phyloP scores from a whole-genome alignment of 2,888 invertebrate species.

The Cybosia mesomella region DNA sequence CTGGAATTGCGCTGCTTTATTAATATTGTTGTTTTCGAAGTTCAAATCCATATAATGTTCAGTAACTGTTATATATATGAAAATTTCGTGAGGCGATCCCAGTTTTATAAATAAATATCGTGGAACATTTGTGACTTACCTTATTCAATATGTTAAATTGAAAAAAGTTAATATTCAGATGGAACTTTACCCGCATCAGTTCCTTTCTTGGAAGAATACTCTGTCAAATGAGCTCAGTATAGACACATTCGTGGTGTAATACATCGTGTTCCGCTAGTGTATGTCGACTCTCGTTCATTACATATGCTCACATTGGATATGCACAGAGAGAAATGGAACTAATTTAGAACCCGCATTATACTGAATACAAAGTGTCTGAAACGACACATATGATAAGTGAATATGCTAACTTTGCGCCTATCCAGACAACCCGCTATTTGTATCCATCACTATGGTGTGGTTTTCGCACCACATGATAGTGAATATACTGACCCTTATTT shows the following conservation, averaged over 20 bases:
- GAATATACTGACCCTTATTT: background rate
- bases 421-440: background rate
- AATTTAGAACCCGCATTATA: background rate
- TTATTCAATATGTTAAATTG: no score
- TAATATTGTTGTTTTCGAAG: no score
- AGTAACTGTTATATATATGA: no score
- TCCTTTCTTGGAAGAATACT: background rate
- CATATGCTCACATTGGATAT: background rate
- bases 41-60: no score
- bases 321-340: background rate
- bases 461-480: background rate
- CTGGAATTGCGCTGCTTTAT: no score
- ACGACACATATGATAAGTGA: background rate
- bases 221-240: background rate
- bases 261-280: background rate
- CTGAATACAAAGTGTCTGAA: slow-evolving; percentile 3
- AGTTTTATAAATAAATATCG: no score
- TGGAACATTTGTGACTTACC: no score
- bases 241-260: no score
- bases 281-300: background rate
- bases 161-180: no score
- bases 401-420: background rate
- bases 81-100: no score
- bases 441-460: slow-evolving; percentile 9
- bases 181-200: background rate